Base-by-base conservation (phyloP, 2,113 vertebrate genomes). In the Lates calcarifer region DNA sequence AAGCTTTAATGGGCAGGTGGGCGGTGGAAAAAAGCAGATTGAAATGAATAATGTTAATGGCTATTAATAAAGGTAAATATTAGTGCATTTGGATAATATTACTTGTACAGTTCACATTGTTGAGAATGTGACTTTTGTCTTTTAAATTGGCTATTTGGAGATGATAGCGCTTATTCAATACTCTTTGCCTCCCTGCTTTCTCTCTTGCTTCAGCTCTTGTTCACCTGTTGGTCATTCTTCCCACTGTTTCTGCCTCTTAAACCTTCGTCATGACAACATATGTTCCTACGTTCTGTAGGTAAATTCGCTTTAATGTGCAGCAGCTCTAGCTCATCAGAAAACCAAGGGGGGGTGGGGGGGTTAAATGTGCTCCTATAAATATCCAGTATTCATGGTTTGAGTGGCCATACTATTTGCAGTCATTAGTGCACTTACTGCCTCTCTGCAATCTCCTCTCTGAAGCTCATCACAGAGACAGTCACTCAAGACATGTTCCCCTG, bases 381-480 rank as follows among this genome's bases (percentile, higher is more conserved):
- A 93, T 95, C 77, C 81, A 94, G 91, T 93, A 95, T 94, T 93
- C 77, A 94, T 93, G 83, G 31, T 22, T 76, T 80, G 81, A 94
- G 93, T 88, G 90, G 81, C 55, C 66, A 77, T 77, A 87, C 90
- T 83, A 83, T 81, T 86, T 29, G 24, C 79, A 86, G 88, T 94
- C 91, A 93, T 95, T 93, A 93, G 91, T 93, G 91, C 91, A 90
- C 90, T 93, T 92, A 90, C 85, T 87, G 79, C 78, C 71, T 70
- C 26, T 66, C 86, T 86, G 86, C 90, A 83, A 76, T 88, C 73
- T 87, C 72, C 66, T 62, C 10, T 81, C 74, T 58, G 43, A 64
- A 37, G 79, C 82, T 91, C 84, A 90, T 91, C 91, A 75, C 76
- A 70, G 56, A 82, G 81, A 67, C 72, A 69, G 81, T 79, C 85